Evolutionary conservation across 2,888 invertebrate species (phyloP).

Genomic region (Sepiola atlantica): DNA sequence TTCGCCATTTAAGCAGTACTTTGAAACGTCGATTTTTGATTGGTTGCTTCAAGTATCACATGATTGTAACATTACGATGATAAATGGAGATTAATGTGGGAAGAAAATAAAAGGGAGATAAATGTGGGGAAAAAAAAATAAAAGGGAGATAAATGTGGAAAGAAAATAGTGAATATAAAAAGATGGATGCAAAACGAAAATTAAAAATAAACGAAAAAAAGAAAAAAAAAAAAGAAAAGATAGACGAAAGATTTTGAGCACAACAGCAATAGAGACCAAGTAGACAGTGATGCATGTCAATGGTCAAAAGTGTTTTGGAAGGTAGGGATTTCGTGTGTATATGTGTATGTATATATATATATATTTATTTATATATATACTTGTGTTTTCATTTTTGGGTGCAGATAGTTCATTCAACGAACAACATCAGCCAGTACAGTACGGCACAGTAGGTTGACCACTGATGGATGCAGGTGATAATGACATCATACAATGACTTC

Average conservation of each 20-base stretch:
- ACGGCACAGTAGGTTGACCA: slow-evolving; percentile 37
- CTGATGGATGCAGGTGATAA: not conserved
- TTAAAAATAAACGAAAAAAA: no score
- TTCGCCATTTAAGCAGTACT: not conserved
- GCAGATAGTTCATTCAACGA: slow-evolving; percentile 40
- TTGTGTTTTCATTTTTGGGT: not conserved
- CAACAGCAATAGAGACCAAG: not conserved
- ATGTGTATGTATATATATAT: slow-evolving; percentile 2
- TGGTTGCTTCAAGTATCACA: slow-evolving; percentile 45
- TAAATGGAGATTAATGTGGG: not conserved
- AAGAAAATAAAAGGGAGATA: not conserved
- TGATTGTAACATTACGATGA: slow-evolving; percentile 14
- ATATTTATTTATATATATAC: not conserved
- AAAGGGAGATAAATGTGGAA: not conserved
- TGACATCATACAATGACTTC: slow-evolving; percentile 71
- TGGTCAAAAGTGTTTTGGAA: not conserved
- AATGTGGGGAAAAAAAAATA: not conserved
- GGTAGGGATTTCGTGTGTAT: not conserved
- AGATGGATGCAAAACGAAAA: not conserved
- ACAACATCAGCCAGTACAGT: slow-evolving; percentile 44
- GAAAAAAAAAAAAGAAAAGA: no score
- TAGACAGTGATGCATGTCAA: slow-evolving; percentile 14
- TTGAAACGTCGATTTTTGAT: slow-evolving; percentile 32
- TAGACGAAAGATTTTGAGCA: not conserved
- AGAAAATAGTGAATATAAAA: not conserved